These are phyloP conservation scores for Eulemur macaco DNA, from an alignment of 2,113 vertebrate species.

Conservation along the genomic window DNA sequence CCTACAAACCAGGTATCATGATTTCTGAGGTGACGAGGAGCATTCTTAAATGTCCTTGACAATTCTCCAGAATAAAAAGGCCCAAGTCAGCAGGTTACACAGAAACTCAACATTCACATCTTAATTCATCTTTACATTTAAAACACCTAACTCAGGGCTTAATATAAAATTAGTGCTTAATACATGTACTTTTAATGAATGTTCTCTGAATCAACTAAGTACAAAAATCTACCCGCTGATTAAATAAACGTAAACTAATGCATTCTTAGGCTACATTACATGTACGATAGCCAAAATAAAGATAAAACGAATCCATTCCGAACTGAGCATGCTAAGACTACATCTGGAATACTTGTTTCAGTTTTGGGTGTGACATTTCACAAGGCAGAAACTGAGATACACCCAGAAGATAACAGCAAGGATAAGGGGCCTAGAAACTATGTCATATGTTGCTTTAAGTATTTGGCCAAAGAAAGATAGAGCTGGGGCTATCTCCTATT, in stretches of 20 bases:
- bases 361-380: not conserved
- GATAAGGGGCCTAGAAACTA: not conserved
- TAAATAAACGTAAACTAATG: not conserved
- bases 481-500: not conserved
- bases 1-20: not conserved
- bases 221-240: conserved; percentile 23
- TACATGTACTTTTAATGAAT: conserved; percentile 1
- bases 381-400: conserved; percentile 15
- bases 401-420: not conserved
- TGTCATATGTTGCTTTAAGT: not conserved
- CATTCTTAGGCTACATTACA: not conserved
- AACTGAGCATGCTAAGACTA: not conserved
- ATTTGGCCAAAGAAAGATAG: not conserved
- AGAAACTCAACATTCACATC: not conserved
- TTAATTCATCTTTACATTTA: not conserved
- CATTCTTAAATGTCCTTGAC: not conserved
- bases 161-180: not conserved
- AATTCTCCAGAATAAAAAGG: not conserved
- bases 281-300: not conserved
- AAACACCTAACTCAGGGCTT: not conserved
- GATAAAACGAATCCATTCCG: conserved; percentile 2
- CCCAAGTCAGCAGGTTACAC: not conserved
- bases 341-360: not conserved
- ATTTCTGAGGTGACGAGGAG: not conserved
- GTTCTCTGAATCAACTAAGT: not conserved